Base-by-base conservation (phyloP, 2,797 vertebrate genomes). In the Labroides dimidiatus region DNA sequence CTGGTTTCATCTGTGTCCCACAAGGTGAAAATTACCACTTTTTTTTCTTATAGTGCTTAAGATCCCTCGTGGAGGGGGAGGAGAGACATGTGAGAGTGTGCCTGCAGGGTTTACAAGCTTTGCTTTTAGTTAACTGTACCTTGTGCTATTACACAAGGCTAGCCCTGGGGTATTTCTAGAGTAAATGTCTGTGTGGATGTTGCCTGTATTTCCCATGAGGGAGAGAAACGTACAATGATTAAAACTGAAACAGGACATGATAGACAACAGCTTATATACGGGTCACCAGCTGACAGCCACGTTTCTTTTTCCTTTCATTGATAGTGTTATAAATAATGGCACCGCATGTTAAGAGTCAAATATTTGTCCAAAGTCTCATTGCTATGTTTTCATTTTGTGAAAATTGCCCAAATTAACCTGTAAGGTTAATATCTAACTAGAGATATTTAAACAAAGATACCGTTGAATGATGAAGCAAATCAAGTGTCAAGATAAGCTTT, bases 61-160 rank as follows among this genome's bases (percentile, higher is more conserved):
- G 33, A 74, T 41, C 64, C 2, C 0, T 27, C 19, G 10, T 4
- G 50, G 42, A 69, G 21, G 20, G 59, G 42, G 37, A 67, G 41
- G 56, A 6, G 17, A 37, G 14, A 24, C 27, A 33, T 12, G 36
- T 1, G 9, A 17, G 37, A 10, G 20, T 10, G 10, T 5, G 60
- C 65, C 71, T 57, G 58, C 37, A 37, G 66, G 73, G 56, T 56
- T 65, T 58, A 65, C 64, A 64, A 13, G 72, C 42, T 76, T 69
- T 41, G 36, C 47, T 47, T 78, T 68, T 44, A 69, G 53, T 78
- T 71, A 81, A 71, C 75, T 56, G 44, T 64, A 64, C 44, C 43
- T 39, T 24, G 24, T 53, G 45, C 59, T 21, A 16, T 56, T 68
- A 75, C 30, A 39, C 48, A 60, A 56, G 43, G 39, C 45, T 41